Percentiles rank a stretch among this genome's conserved stretches.
Evolutionary conservation across 2,797 vertebrate species (phyloP).

Genomic region (Sebastes alutus): DNA sequence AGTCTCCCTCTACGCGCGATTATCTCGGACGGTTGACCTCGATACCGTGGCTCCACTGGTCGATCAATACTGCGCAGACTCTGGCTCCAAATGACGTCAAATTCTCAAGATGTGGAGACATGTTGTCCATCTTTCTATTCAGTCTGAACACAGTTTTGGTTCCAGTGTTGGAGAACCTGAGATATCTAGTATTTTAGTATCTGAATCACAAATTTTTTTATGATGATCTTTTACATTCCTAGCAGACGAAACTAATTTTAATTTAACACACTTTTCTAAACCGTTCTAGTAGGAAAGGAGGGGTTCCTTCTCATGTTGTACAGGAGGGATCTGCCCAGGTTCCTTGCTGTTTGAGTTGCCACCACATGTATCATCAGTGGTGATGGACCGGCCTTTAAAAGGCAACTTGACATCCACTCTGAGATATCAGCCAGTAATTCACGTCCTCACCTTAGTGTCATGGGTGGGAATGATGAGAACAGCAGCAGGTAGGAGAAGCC

Average conservation of each 20-base stretch:
- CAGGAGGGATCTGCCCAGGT: too few relatives aligned
- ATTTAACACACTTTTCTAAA: neutral
- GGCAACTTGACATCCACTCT: neutral
- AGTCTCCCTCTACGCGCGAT: too few relatives aligned
- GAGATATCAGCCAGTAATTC: neutral
- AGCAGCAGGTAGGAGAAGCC: neutral
- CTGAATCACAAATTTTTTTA: too few relatives aligned
- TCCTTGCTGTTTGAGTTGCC: neutral
- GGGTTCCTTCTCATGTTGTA: neutral
- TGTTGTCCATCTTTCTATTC: too few relatives aligned
- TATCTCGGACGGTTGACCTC: too few relatives aligned
- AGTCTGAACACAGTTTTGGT: too few relatives aligned
- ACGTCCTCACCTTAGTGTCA: neutral
- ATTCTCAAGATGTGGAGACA: too few relatives aligned
- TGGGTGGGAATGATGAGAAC: accelerated
- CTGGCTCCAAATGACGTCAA: too few relatives aligned
- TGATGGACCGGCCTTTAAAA: neutral
- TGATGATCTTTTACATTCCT: neutral
- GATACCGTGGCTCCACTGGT: too few relatives aligned
- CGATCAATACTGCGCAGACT: too few relatives aligned
- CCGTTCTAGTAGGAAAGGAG: neutral
- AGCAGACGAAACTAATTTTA: neutral
- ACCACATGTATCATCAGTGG: neutral
- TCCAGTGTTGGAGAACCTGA: too few relatives aligned
- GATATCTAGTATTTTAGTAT: too few relatives aligned